These are phyloP conservation scores for Channa argus DNA, from an alignment of 2,113 vertebrate genomes.

Conservation along the genomic window DNA sequence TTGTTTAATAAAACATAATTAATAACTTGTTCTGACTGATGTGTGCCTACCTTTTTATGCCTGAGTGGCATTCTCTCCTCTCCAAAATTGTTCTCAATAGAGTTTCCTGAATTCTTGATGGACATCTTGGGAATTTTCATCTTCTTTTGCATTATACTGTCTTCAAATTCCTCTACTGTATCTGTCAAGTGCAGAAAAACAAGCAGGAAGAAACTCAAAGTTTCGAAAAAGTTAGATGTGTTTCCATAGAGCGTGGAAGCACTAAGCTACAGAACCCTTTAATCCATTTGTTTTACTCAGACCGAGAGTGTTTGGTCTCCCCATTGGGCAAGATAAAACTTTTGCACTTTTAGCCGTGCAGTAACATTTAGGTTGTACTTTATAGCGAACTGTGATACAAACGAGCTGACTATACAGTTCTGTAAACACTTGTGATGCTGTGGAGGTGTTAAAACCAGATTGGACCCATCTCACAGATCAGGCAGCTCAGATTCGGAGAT, in stretches of 20 bases:
- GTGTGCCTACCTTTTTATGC: conserved; percentile 93
- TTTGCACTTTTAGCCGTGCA: neutral
- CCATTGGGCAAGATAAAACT: conserved; percentile 9
- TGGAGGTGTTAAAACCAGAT: conserved; percentile 33
- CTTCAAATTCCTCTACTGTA: conserved; percentile 92
- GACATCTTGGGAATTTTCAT: conserved; percentile 99
- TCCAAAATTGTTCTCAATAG: conserved; percentile 93
- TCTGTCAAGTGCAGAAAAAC: conserved; percentile 68
- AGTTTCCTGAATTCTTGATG: conserved; percentile 91
- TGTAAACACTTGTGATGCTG: conserved; percentile 22
- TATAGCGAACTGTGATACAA: neutral
- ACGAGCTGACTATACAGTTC: neutral
- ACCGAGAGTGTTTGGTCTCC: neutral
- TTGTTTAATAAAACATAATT: no score
- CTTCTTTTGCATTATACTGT: conserved; percentile 99
- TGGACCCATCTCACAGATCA: conserved; percentile 46
- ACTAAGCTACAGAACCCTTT: neutral
- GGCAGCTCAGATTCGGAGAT: conserved; percentile 65
- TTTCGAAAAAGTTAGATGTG: conserved; percentile 33
- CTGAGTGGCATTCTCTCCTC: conserved; percentile 94
- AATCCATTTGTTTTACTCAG: conserved; percentile 2
- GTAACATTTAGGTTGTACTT: neutral
- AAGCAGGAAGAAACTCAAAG: conserved; percentile 35
- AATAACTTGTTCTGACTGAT: no score
- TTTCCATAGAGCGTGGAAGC: conserved; percentile 1